Conservation (phyloP, 2,113 vertebrate genomes). For the Buteo buteo region DNA sequence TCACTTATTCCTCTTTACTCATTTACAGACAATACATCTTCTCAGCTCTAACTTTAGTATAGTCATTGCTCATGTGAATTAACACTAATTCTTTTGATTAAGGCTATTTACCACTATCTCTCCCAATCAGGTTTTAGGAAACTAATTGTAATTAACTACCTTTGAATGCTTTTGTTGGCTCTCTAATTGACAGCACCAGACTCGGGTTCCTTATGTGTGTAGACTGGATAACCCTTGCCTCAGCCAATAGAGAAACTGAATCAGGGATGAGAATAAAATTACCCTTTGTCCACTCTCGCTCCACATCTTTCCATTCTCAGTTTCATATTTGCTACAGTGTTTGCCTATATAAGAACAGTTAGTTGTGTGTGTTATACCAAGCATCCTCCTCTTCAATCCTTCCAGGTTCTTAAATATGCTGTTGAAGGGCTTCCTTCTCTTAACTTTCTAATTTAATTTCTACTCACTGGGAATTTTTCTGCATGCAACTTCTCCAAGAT, state of each 20-base stretch:
- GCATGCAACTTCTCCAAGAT: background rate
- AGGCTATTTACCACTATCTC: background rate
- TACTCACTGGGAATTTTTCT: background rate
- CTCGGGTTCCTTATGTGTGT: background rate
- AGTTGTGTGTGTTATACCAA: background rate
- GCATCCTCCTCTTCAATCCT: background rate
- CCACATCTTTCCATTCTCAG: background rate
- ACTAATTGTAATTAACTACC: background rate
- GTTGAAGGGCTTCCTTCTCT: background rate
- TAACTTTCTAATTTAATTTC: background rate
- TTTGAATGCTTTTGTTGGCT: background rate
- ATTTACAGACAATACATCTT: background rate
- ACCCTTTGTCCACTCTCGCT: background rate
- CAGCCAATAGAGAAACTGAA: background rate
- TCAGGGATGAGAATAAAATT: background rate
- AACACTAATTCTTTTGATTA: background rate
- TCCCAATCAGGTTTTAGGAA: background rate
- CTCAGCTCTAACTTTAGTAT: background rate
- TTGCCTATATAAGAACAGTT: background rate
- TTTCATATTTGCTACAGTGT: background rate
- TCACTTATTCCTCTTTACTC: background rate
- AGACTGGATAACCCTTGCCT: background rate
- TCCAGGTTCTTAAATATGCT: background rate
- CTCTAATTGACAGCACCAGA: background rate
- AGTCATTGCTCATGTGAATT: background rate